Evolutionary conservation across 2,797 vertebrate genomes (phyloP).

Genomic region (Crossoptilon crossoptilon): DNA sequence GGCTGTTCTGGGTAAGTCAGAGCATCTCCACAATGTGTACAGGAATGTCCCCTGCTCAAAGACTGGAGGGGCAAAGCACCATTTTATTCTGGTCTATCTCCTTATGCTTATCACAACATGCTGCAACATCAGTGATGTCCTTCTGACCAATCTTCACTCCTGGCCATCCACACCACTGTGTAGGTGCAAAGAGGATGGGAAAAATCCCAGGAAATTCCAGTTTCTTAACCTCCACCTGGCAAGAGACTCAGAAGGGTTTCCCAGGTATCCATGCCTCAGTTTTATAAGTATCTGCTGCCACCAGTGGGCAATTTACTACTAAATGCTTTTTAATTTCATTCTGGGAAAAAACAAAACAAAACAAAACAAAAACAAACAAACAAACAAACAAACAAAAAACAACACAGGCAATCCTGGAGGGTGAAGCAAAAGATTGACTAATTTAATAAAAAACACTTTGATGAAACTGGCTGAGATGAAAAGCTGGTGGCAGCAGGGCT

Average conservation of each 20-base stretch:
- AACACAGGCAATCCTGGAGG: background rate
- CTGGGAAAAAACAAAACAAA: background rate
- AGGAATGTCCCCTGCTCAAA: rapidly evolving
- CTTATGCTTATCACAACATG: rapidly evolving
- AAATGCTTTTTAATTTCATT: background rate
- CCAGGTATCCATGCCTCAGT: background rate
- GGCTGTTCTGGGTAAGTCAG: background rate
- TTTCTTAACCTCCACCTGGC: background rate
- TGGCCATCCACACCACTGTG: background rate
- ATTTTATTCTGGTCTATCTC: background rate
- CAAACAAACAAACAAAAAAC: background rate
- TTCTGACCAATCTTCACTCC: background rate
- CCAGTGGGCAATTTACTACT: background rate
- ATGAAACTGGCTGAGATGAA: background rate
- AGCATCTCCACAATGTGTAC: background rate
- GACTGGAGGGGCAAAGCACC: background rate
- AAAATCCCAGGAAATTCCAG: background rate
- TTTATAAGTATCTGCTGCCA: background rate
- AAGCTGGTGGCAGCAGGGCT: background rate
- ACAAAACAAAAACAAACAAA: no score
- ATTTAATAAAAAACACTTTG: background rate
- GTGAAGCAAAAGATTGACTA: background rate
- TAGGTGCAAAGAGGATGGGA: background rate
- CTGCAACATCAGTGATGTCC: background rate
- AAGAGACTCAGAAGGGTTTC: background rate